Base-by-base conservation (phyloP, 2,797 vertebrate species). In the Moxostoma hubbsi region DNA sequence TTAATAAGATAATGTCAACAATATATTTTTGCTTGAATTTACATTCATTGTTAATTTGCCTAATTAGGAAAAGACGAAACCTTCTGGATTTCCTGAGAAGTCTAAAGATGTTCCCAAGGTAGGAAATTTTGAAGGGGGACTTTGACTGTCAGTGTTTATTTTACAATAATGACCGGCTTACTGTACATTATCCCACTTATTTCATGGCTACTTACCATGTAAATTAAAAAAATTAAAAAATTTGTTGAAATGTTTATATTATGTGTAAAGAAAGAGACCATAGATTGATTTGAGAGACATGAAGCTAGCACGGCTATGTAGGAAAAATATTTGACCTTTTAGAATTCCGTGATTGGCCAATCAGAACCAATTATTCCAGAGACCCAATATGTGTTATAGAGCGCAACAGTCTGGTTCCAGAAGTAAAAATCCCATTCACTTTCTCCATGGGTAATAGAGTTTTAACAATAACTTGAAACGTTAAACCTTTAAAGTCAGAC, bases 21-120 rank as follows among this genome's bases (percentile, higher is more conserved):
- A 10, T 24, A 7, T 24, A 24, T 24, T 24, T 24, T 24, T 24
- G 24, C 5, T 71, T 54, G 51, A 46, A 45, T 45, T 9, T 2
- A 15, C 4, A 18, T 8, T 13, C 2, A 61, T 45, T 66, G 4
- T 12, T 4, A 1, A 13, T 82, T 80, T 5, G n/a, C 5, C 13
- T 13, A 11, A 53, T 71, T 53, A 84, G 81, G 83, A 84, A 59
- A 82, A 75, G 68, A 84, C 77, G 53, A 65, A 59, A 43, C 63
- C 77, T 50, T 36, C 69, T 46, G 59, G 5, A 45, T 7, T 45
- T 65, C 80, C 81, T 11, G 77, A 82, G 8, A 85, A 85, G 9
- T 70, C 82, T 6, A 79, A 79, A 57, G 68, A 82, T 6, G 59
- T 54, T 71, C 18, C 81, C 62, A 81, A 78, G 65, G 82, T 84